phyloP scores from a whole-genome alignment of 2,888 invertebrate genomes.

The Rhamphomyia laevipes region DNA sequence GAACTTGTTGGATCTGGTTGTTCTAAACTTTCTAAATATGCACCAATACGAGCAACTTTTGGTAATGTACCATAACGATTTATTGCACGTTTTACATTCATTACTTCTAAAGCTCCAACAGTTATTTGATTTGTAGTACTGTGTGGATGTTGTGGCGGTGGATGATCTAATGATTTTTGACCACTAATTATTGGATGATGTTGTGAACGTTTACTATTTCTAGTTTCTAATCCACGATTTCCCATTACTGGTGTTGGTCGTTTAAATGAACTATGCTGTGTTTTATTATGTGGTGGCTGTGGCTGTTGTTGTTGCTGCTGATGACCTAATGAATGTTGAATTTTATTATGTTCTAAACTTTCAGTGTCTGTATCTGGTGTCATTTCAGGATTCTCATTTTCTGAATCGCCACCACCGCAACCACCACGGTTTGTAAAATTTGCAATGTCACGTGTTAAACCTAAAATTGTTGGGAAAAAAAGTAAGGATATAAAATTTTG shows the following conservation, averaged over 20 bases:
- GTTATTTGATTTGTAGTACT: conserved; percentile 45
- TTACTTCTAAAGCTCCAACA: conserved; percentile 87
- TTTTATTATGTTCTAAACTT: conserved; percentile 36
- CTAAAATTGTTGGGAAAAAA: conserved; percentile 16
- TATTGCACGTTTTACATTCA: conserved; percentile 88
- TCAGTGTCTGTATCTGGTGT: conserved; percentile 62
- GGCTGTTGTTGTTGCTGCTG: conserved; percentile 27
- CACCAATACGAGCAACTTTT: conserved; percentile 91
- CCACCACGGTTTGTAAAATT: conserved; percentile 36
- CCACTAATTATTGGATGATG: conserved; percentile 23
- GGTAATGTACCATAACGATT: conserved; percentile 95
- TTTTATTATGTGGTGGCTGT: conserved; percentile 31
- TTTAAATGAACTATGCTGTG: conserved; percentile 43
- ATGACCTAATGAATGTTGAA: conserved; percentile 39
- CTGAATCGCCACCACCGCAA: conserved; percentile 45
- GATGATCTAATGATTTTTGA: conserved; percentile 6
- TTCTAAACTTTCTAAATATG: conserved; percentile 85
- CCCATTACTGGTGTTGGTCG: conserved; percentile 47
- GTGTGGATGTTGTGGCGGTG: conserved; percentile 14
- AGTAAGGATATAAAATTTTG: no score
- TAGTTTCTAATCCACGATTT: conserved; percentile 46
- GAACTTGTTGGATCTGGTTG: conserved; percentile 48
- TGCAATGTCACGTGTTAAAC: conserved; percentile 35
- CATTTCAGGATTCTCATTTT: conserved; percentile 54
- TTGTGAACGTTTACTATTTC: conserved; percentile 47